Evolutionary conservation across 2,888 invertebrate species (phyloP).

Genomic region (Pollenia griseotomentosa): DNA sequence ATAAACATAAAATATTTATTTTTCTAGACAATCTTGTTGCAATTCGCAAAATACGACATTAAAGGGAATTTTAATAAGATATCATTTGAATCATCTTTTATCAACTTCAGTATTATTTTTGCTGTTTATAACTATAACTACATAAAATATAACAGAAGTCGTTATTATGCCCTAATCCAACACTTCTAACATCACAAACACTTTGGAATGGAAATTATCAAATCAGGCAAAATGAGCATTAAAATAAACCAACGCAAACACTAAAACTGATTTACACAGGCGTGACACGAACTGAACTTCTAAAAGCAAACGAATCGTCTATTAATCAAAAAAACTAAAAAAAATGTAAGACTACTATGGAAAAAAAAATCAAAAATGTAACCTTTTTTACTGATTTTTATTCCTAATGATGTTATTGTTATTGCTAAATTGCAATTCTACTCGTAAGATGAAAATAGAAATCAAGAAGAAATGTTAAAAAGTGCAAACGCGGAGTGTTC

Average conservation of each 20-base stretch:
- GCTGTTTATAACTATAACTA: neutral
- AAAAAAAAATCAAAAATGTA: too few species aligned
- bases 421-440: conserved; percentile 52
- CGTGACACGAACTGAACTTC: conserved; percentile 76
- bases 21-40: too few species aligned
- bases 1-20: too few species aligned
- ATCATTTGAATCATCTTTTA: too few species aligned
- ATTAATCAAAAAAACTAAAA: conserved; percentile 18
- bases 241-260: conserved; percentile 63
- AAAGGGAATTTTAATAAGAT: too few species aligned
- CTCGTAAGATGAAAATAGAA: conserved; percentile 21
- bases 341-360: neutral
- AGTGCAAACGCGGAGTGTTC: conserved; percentile 59
- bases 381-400: conserved; percentile 32
- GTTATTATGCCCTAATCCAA: conserved; percentile 15
- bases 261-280: conserved; percentile 76
- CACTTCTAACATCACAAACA: conserved; percentile 14
- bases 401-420: conserved; percentile 59
- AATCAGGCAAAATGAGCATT: conserved; percentile 27
- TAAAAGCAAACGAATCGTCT: neutral
- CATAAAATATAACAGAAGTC: neutral
- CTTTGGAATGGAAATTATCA: conserved; percentile 26
- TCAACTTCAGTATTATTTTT: neutral
- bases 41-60: too few species aligned
- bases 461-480: neutral